These are phyloP conservation scores for Meloidogyne floridensis DNA, from an alignment of 1,140 invertebrate species.

Conservation along the genomic window DNA sequence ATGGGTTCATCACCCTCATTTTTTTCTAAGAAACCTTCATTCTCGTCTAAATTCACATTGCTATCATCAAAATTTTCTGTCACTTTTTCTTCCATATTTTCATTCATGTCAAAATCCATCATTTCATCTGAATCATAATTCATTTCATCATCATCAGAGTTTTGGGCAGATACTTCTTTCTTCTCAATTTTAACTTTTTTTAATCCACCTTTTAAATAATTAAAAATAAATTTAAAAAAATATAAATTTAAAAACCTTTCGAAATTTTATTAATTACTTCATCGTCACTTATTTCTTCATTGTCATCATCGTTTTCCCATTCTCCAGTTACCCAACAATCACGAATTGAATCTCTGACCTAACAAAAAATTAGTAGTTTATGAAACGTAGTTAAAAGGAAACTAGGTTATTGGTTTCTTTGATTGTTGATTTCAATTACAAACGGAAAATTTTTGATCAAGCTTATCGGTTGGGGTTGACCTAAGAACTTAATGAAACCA, in stretches of 20 bases:
- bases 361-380: conserved; percentile 11
- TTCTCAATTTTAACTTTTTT: background rate
- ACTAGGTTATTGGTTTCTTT: too few relatives aligned
- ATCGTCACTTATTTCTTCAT: conserved; percentile 70
- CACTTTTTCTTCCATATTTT: background rate
- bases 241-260: conserved; percentile 6
- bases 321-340: conserved; percentile 95
- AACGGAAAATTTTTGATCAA: too few relatives aligned
- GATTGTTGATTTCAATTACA: too few relatives aligned
- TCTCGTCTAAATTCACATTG: background rate
- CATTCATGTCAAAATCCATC: background rate
- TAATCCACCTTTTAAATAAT: background rate
- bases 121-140: background rate
- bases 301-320: conserved; percentile 86
- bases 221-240: background rate
- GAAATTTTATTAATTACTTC: background rate
- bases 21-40: conserved; percentile 7
- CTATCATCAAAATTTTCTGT: background rate
- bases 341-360: conserved; percentile 73
- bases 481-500: too few relatives aligned
- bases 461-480: too few relatives aligned
- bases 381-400: too few relatives aligned
- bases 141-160: background rate
- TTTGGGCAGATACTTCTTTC: background rate
- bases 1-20: background rate